These are phyloP conservation scores for Charanyca ferruginea DNA, from an alignment of 2,888 invertebrate species.

Conservation along the genomic window DNA sequence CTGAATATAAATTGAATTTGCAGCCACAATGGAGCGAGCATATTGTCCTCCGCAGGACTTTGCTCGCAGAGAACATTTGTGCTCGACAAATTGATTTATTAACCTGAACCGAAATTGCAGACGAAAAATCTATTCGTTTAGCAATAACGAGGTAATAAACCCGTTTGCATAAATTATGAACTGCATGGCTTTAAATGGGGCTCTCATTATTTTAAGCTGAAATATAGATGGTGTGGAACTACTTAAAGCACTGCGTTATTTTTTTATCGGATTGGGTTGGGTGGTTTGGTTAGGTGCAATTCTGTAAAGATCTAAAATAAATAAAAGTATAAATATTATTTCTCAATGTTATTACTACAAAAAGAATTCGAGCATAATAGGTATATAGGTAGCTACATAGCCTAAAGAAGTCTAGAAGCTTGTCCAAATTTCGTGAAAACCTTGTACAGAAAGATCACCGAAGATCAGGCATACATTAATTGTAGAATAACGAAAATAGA, in stretches of 20 bases:
- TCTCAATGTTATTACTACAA: neutral
- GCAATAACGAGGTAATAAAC: conserved; percentile 56
- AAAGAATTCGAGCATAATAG: neutral
- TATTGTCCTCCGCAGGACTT: conserved; percentile 75
- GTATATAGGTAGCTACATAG: neutral
- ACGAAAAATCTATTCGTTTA: conserved; percentile 70
- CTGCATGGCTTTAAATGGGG: conserved; percentile 47
- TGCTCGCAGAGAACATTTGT: conserved; percentile 73
- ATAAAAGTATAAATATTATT: neutral
- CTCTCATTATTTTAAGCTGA: conserved; percentile 42
- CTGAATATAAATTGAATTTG: conserved; percentile 86
- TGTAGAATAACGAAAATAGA: conserved; percentile 53
- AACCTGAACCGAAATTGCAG: conserved; percentile 69
- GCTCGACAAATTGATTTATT: conserved; percentile 82
- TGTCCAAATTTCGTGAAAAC: conserved; percentile 6
- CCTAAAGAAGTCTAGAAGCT: neutral
- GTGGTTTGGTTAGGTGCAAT: too few species aligned
- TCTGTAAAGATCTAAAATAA: neutral
- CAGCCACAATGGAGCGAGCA: conserved; percentile 77
- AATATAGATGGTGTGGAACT: conserved; percentile 24
- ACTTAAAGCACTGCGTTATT: conserved; percentile 12
- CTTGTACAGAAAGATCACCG: neutral
- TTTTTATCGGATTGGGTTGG: conserved; percentile 6
- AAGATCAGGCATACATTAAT: conserved; percentile 34
- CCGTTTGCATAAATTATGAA: conserved; percentile 55